Conservation (phyloP, 2,113 vertebrate species). For the Lates calcarifer region DNA sequence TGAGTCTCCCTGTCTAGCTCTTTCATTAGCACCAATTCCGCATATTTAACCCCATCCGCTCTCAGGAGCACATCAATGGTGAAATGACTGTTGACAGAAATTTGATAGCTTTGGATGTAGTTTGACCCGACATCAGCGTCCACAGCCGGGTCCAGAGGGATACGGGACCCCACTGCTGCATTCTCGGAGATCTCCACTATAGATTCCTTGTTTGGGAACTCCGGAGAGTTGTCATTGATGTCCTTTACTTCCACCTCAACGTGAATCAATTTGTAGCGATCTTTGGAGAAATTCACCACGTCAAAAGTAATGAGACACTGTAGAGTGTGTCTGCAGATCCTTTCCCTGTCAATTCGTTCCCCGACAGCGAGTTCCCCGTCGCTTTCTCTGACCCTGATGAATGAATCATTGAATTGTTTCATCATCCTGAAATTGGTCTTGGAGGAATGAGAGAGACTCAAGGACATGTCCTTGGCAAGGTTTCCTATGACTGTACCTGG, state of each 20-base stretch:
- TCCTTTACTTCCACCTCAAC: conserved; percentile 96
- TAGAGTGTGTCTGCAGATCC: conserved; percentile 88
- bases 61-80: conserved; percentile 92
- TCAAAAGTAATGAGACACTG: conserved; percentile 94
- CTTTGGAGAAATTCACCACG: conserved; percentile 93
- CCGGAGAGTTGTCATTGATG: conserved; percentile 94
- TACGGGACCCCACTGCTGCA: conserved; percentile 89
- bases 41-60: conserved; percentile 94
- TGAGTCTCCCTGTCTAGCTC: conserved; percentile 93
- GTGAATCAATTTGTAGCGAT: conserved; percentile 93
- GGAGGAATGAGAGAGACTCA: conserved; percentile 87
- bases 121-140: conserved; percentile 94
- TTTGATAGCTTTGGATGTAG: conserved; percentile 93
- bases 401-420: conserved; percentile 94
- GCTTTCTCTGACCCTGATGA: conserved; percentile 91
- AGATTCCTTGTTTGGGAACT: conserved; percentile 89
- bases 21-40: conserved; percentile 93
- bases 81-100: conserved; percentile 94
- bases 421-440: conserved; percentile 93
- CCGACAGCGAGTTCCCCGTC: conserved; percentile 93
- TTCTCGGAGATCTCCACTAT: conserved; percentile 93
- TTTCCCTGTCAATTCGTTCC: conserved; percentile 93
- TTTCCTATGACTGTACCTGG: conserved; percentile 95
- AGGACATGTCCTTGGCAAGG: conserved; percentile 92
- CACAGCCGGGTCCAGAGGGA: conserved; percentile 90